Evolutionary conservation across 37 sponge, comb jelly and placozoan species (phyloP).

Genomic region (Chondrilla cf. caribensis): DNA sequence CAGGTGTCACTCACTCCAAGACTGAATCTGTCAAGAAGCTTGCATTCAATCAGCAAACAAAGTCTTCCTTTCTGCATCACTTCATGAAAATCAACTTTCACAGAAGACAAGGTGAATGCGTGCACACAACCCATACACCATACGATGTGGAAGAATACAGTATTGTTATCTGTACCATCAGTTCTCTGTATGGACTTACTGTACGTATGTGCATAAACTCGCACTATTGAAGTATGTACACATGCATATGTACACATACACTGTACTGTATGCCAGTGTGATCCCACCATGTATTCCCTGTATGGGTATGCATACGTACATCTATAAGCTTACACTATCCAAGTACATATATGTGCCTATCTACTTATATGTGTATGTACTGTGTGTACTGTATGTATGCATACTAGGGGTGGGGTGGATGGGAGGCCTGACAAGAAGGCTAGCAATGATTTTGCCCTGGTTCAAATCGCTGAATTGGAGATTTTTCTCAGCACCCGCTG

Average conservation of each 20-base stretch:
- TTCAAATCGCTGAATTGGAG: too few species aligned
- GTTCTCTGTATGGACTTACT: too few species aligned
- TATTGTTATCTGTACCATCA: too few species aligned
- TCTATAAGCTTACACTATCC: too few species aligned
- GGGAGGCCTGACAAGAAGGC: too few species aligned
- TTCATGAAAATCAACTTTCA: slow-evolving; percentile 77
- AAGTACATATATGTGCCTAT: too few species aligned
- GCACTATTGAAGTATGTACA: slow-evolving; percentile 10
- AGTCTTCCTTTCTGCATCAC: slow-evolving; percentile 33
- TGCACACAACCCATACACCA: not conserved
- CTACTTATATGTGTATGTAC: too few species aligned
- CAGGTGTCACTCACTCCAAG: slow-evolving; percentile 37
- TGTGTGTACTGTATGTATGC: too few species aligned
- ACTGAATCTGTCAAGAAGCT: slow-evolving; percentile 57
- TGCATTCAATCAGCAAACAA: slow-evolving; percentile 40
- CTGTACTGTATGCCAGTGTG: not conserved
- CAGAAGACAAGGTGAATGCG: slow-evolving; percentile 70
- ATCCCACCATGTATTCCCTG: not conserved
- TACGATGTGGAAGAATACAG: not conserved
- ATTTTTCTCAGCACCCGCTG: too few species aligned
- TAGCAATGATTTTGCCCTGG: too few species aligned
- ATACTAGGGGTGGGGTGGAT: too few species aligned
- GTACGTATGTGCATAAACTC: too few species aligned
- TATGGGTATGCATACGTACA: not conserved
- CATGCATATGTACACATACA: not conserved